Evolutionary conservation across 2,797 vertebrate genomes (phyloP).

Genomic region (Sebastes melanostomus): DNA sequence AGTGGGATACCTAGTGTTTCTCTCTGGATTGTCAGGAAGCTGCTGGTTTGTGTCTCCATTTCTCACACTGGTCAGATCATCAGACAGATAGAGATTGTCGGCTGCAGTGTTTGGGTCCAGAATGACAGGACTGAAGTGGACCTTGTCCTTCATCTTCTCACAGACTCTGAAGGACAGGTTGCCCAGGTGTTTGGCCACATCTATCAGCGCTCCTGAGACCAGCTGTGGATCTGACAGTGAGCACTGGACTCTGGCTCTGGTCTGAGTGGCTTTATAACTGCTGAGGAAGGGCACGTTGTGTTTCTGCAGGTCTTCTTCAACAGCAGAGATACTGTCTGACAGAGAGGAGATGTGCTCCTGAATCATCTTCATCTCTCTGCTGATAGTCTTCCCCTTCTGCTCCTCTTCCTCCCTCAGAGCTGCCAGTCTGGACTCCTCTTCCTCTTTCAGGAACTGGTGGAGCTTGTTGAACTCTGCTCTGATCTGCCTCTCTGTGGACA

Average conservation of each 20-base stretch:
- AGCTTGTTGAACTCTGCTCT: conserved; percentile 73
- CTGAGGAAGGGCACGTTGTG: not conserved
- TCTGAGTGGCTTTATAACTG: not conserved
- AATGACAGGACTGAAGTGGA: not conserved
- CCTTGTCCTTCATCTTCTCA: not conserved
- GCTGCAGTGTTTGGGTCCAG: fast-evolving
- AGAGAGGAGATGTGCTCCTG: conserved; percentile 43
- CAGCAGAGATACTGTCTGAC: conserved; percentile 37
- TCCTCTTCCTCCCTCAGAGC: conserved; percentile 60
- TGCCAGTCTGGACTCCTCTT: conserved; percentile 62
- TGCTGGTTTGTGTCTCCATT: no score
- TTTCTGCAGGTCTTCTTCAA: conserved; percentile 25
- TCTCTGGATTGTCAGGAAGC: conserved; percentile 29
- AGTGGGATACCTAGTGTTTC: fast-evolving
- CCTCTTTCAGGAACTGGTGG: conserved; percentile 75
- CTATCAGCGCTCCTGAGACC: not conserved
- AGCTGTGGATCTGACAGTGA: not conserved
- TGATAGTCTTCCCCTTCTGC: conserved; percentile 42
- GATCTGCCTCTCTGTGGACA: conserved; percentile 25
- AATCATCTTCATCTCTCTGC: conserved; percentile 31
- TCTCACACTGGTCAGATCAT: no score
- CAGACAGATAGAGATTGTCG: fast-evolving
- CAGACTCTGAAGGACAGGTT: not conserved
- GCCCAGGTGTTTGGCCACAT: not conserved
- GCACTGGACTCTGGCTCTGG: not conserved